Conservation (phyloP, 2,888 invertebrate species). For the Dendrolimus pini region DNA sequence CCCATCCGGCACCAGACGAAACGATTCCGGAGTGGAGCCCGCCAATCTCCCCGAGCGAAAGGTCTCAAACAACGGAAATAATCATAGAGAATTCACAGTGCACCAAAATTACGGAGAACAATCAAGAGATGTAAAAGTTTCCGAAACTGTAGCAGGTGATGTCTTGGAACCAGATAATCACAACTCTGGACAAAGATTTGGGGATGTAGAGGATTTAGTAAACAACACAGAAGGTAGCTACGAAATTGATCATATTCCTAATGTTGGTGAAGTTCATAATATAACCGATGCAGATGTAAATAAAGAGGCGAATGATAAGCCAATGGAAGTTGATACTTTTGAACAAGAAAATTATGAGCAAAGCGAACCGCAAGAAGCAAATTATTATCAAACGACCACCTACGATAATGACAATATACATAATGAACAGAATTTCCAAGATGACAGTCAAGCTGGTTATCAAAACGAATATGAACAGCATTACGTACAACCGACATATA, state of each 20-base stretch:
- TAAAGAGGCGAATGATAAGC: slow-evolving; percentile 20
- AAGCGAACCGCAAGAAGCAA: slow-evolving; percentile 3
- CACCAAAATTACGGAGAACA: slow-evolving; percentile 30
- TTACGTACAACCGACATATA: slow-evolving; percentile 26
- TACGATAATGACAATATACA: slow-evolving; percentile 17
- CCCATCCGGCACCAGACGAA: slow-evolving; percentile 51
- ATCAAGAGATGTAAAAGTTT: slow-evolving; percentile 20
- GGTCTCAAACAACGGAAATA: slow-evolving; percentile 27
- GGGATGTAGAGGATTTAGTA: slow-evolving; percentile 7
- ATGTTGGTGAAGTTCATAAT: slow-evolving; percentile 8
- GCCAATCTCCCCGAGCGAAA: slow-evolving; percentile 48
- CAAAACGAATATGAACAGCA: slow-evolving; percentile 30
- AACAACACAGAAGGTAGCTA: slow-evolving; percentile 5
- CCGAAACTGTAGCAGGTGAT: slow-evolving; percentile 11
- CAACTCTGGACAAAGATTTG: slow-evolving; percentile 10
- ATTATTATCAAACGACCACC: slow-evolving; percentile 3
- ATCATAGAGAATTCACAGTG: slow-evolving; percentile 26
- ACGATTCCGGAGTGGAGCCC: slow-evolving; percentile 63
- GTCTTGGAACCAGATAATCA: slow-evolving; percentile 10
- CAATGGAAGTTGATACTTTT: slow-evolving; percentile 28
- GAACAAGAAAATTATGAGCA: slow-evolving; percentile 28
- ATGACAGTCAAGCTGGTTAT: slow-evolving; percentile 19
- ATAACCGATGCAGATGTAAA: slow-evolving; percentile 16
- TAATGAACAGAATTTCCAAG: slow-evolving; percentile 29
- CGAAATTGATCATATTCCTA: slow-evolving; percentile 11